Base-by-base conservation (phyloP, 2,888 invertebrate species). In the Cynaeus angustus region DNA sequence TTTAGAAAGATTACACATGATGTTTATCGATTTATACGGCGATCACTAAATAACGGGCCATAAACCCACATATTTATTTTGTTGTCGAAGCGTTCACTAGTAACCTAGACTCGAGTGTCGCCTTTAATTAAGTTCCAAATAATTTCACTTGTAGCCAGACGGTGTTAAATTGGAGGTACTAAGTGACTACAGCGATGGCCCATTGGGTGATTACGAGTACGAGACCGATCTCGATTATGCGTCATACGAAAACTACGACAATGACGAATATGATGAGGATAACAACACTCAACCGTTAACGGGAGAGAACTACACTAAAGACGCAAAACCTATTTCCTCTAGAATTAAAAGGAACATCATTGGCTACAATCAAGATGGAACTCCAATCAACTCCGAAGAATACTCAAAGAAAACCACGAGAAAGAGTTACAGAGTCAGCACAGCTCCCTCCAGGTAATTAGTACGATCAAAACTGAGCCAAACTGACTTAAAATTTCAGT, bases 261-360 rank as follows among this genome's bases (percentile, higher is more conserved):
- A 21, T 21, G 21, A 58, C 8, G 46, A 66, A 13, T 12, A 52
- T 45, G 48, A 66, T 66, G 12, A 52, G 13, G 12, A 14, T 46
- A 14, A 46, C 16, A 43, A n/a, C 5, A 43, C 21, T 10, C 28
- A 12, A 9, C 28, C 38, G 6, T 13, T 46, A 7, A 62, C 62
- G 3, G 68, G 65, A 38, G 43, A 56, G 9, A 48, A 55, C 30
- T 65, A 68, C 16, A 74, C 74, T 5, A 75, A 76, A 61, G 69
- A 75, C 12, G 72, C 70, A 43, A 68, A 66, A 58, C 69, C 75
- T 26, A 46, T 48, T 13, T 28, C 56, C 12, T 33, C 46, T 7
- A 83, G 86, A 72, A 80, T 78, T 73, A 78, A 83, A 73, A 83
- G 87, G 59, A 84, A 85, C 37, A 82, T 87, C 38, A 62, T 79